Evolutionary conservation across 2,888 invertebrate species (phyloP), one percentile per base, ranked within the genome.

Genomic region (Hydriomena furcata): DNA sequence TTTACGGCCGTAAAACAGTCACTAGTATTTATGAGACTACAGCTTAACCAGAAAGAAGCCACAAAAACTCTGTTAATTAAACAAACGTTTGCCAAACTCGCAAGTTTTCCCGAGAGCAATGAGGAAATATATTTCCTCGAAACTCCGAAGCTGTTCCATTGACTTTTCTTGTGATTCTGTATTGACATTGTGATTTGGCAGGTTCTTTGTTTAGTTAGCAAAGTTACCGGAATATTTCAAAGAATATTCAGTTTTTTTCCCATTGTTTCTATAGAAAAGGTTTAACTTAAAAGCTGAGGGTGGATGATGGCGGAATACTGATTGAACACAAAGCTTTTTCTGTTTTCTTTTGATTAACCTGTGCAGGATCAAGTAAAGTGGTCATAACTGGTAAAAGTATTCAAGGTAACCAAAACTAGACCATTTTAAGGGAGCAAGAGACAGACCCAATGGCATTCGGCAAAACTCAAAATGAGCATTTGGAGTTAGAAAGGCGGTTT

Each of bases 141-240:
- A 41, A 7, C 24, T 12, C 24, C 8, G 31, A 41, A 31, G 24
- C 24, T n/a, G 3, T 21, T 38, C 23, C 28, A 38, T 38, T 32
- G 28, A 24, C n/a, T n/a, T n/a, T n/a, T n/a, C n/a, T n/a, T n/a
- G 30, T 12, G 21, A 28, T 28, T 37, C 32, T n/a, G 21, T 52
- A 47, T 52, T 47, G 52, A 43, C 52, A 47, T 20, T 35, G 42
- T 46, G 46, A 52, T 34, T 46, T 36, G 17, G 45, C 45, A 41
- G 21, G 7, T 28, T 37, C 43, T 52, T 46, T 45, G 51, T 45
- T 45, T 11, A 32, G 20, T 38, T 42, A 34, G 31, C 11, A 1
- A 30, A 23, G 6, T 11, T 24, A 10, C 1, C 1, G 13, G 36
- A 41, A 32, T 44, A 31, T 24, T 42, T 24, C 23, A 5, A 8